Percentiles rank a stretch among this genome's conserved stretches.
Conservation (phyloP, 2,113 vertebrate genomes). For the Lophius piscatorius region DNA sequence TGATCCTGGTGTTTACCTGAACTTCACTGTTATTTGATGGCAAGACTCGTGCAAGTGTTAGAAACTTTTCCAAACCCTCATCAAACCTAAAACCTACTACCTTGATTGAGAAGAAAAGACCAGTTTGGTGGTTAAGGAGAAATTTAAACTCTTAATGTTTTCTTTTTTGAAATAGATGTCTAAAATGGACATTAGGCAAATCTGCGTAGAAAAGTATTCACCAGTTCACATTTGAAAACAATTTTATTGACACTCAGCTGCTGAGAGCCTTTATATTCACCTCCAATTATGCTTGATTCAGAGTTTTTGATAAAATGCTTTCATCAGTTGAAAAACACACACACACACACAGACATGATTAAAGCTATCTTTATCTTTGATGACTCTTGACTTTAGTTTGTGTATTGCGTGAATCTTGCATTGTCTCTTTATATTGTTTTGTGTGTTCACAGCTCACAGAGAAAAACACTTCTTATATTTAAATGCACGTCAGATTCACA, state of each 20-base stretch:
- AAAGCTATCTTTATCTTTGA: conserved; percentile 5
- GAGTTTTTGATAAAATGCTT: conserved; percentile 37
- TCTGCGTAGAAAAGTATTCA: conserved; percentile 27
- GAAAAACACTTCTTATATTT: conserved; percentile 2
- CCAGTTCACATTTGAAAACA: conserved; percentile 54
- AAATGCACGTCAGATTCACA: conserved; percentile 1
- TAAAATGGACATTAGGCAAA: conserved; percentile 31
- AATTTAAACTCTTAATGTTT: conserved; percentile 15
- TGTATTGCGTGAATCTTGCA: conserved; percentile 2
- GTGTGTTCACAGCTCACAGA: background rate
- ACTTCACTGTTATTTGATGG: conserved; percentile 21
- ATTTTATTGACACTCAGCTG: conserved; percentile 48
- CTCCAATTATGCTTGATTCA: conserved; percentile 34
- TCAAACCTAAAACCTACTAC: conserved; percentile 22
- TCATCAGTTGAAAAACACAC: conserved; percentile 11
- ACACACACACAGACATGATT: background rate
- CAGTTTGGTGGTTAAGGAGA: background rate
- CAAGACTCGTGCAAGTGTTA: conserved; percentile 4
- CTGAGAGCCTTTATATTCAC: conserved; percentile 28
- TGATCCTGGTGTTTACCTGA: conserved; percentile 2
- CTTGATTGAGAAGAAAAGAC: conserved; percentile 23
- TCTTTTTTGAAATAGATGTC: conserved; percentile 32
- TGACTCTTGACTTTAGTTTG: conserved; percentile 13
- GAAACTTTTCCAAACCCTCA: conserved; percentile 34
- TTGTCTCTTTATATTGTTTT: conserved; percentile 2